Conservation (phyloP, 2,888 invertebrate genomes). For the Pollenia griseotomentosa region DNA sequence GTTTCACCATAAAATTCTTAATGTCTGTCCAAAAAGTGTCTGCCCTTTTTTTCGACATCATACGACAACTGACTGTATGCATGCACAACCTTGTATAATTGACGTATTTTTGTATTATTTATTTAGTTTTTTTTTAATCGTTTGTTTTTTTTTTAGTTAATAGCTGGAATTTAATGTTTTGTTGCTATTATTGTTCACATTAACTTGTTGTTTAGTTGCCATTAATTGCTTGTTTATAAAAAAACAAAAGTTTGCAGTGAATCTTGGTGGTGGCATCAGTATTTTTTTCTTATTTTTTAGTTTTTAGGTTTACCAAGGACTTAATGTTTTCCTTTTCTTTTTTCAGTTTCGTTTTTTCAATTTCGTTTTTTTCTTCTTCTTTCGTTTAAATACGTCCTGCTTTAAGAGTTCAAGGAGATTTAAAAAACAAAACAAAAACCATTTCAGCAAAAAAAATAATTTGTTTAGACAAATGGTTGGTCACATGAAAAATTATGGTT, state of each 20-base stretch:
- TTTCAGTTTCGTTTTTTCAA: background rate
- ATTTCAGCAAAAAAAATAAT: too few species aligned
- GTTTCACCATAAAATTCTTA: conserved; percentile 18
- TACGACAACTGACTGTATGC: background rate
- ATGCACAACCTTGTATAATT: conserved; percentile 10
- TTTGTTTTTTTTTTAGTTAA: conserved; percentile 30
- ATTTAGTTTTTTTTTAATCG: conserved; percentile 18
- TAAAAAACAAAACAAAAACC: background rate
- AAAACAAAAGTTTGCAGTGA: background rate
- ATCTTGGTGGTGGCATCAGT: conserved; percentile 12
- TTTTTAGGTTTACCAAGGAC: background rate
- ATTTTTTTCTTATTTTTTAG: background rate
- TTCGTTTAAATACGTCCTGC: conserved; percentile 27
- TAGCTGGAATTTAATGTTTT: conserved; percentile 31
- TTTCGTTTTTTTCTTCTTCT: conserved; percentile 5
- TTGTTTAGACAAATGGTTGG: too few species aligned
- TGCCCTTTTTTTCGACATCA: conserved; percentile 10
- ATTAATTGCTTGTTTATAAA: conserved; percentile 49
- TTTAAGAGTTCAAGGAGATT: conserved; percentile 58
- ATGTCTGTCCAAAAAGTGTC: conserved; percentile 10
- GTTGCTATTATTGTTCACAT: conserved; percentile 57
- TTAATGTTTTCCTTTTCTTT: conserved; percentile 11
- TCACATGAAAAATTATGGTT: too few species aligned
- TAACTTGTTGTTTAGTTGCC: conserved; percentile 56
- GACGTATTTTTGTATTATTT: background rate